Percentiles rank a stretch among this genome's conserved stretches.
phyloP scores from a whole-genome alignment of 2,888 invertebrate species.

The Drosophila borborema region DNA sequence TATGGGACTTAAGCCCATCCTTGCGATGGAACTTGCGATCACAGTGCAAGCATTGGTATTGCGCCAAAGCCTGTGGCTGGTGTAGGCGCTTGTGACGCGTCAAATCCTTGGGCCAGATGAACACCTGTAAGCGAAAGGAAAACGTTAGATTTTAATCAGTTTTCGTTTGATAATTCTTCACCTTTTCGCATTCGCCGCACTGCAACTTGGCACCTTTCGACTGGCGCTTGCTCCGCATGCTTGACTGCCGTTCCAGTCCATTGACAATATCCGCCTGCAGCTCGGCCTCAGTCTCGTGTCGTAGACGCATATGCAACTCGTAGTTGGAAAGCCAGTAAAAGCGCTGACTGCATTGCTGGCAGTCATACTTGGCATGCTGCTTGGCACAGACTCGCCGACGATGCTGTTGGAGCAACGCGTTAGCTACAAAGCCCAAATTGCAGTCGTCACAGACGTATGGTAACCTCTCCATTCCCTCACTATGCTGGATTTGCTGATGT shows the following conservation, averaged over 20 bases:
- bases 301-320: conserved; percentile 62
- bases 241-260: conserved; percentile 33
- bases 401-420: conserved; percentile 86
- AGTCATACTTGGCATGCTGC: conserved; percentile 63
- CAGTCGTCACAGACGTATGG: conserved; percentile 86
- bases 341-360: conserved; percentile 73
- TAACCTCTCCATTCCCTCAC: conserved; percentile 74
- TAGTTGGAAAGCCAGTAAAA: conserved; percentile 83
- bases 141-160: not conserved
- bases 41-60: conserved; percentile 87
- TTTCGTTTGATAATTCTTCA: not conserved
- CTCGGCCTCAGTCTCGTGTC: conserved; percentile 27
- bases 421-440: conserved; percentile 86
- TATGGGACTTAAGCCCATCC: conserved; percentile 87
- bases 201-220: conserved; percentile 84
- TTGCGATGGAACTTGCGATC: conserved; percentile 87
- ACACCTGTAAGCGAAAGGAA: conserved; percentile 76
- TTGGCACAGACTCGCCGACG: conserved; percentile 83
- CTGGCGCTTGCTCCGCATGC: conserved; percentile 54
- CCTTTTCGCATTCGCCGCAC: conserved; percentile 88
- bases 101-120: conserved; percentile 88
- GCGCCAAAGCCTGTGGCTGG: conserved; percentile 84
- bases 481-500: conserved; percentile 76
- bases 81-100: conserved; percentile 89
- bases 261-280: not conserved